Base-by-base conservation (phyloP, 2,113 vertebrate genomes). In the Brachyhypopomus gauderio region DNA sequence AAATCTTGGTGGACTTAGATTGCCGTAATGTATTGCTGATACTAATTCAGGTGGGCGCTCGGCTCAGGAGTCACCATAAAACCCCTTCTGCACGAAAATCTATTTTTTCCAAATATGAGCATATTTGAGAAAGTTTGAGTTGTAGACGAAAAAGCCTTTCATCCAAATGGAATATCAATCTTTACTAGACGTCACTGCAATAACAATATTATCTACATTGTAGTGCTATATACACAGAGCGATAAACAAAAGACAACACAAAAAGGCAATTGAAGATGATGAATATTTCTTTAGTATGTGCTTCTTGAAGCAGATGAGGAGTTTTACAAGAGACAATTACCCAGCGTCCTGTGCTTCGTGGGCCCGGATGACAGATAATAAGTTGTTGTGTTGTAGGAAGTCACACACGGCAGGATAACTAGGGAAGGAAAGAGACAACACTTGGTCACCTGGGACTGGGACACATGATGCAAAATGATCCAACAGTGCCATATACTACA, bases 341-440 rank as follows among this genome's bases (percentile, higher is more conserved):
- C 98, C 98, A 86, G 98, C 97, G 62, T 99, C 98, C 87, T 99
- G 98, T 88, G 98, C 98, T 95, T 99, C 98, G 69, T 99, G 98
- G 89, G 98, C 98, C 93, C 98, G 95, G 83, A 99, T 98, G 92
- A 99, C 93, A 82, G 98, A 99, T 94, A 99, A 96, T 95, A 99
- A 95, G 91, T 99, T 99, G 95, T 99, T 99, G 94, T 99, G 96
- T 94, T 99, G 98, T 92, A 99, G 94, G 93, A 99, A 99, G 92
- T 99, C 98, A 91, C 98, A 99, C 84, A 98, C 98, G 86, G 98
- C 98, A 60, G 97, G 97, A 90, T 99, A 99, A 94, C 98, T 99
- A 93, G 78, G 59, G 38, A 74, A 2, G 11, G 20, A 34, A 27
- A 41, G 25, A 64, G 38, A 78, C 20, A 25, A 66, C 25, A 60